These are phyloP conservation scores for Athripsodes cinereus DNA, from an alignment of 2,888 invertebrate genomes.

Conservation along the genomic window DNA sequence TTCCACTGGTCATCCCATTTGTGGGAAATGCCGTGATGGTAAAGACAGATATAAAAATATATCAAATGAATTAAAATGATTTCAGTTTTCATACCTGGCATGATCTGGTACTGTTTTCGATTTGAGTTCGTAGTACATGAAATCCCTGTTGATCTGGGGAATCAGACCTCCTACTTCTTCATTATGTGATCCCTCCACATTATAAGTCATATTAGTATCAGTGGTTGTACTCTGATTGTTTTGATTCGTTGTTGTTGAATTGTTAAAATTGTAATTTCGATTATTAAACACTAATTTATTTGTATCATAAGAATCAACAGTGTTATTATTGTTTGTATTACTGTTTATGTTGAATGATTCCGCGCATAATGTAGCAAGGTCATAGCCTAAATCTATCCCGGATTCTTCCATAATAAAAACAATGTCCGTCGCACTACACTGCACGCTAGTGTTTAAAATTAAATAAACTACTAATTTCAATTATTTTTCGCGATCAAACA, in stretches of 20 bases:
- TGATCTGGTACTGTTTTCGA: slow-evolving; percentile 37
- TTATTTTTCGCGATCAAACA: too few species aligned
- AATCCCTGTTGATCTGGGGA: slow-evolving; percentile 35
- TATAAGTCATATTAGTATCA: not conserved
- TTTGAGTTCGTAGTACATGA: slow-evolving; percentile 59
- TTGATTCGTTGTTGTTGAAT: too few species aligned
- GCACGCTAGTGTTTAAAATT: not conserved
- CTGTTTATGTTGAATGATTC: slow-evolving; percentile 49
- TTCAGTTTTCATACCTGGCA: slow-evolving; percentile 22
- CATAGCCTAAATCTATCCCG: slow-evolving; percentile 59
- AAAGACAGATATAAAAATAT: slow-evolving; percentile 10
- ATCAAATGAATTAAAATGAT: slow-evolving; percentile 8
- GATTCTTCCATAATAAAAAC: slow-evolving; percentile 52
- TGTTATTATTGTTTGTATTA: slow-evolving; percentile 6
- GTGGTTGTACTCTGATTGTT: not conserved
- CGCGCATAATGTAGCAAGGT: slow-evolving; percentile 53
- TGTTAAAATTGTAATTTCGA: too few species aligned
- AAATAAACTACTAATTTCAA: too few species aligned
- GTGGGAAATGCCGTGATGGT: too few species aligned
- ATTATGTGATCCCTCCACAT: not conserved
- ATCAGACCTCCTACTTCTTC: not conserved
- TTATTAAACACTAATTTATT: slow-evolving; percentile 2
- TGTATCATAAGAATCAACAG: too few species aligned
- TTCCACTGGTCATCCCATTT: too few species aligned
- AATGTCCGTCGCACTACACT: slow-evolving; percentile 9